phyloP scores from a whole-genome alignment of 2,888 invertebrate genomes.

The Yponomeuta malinellus region DNA sequence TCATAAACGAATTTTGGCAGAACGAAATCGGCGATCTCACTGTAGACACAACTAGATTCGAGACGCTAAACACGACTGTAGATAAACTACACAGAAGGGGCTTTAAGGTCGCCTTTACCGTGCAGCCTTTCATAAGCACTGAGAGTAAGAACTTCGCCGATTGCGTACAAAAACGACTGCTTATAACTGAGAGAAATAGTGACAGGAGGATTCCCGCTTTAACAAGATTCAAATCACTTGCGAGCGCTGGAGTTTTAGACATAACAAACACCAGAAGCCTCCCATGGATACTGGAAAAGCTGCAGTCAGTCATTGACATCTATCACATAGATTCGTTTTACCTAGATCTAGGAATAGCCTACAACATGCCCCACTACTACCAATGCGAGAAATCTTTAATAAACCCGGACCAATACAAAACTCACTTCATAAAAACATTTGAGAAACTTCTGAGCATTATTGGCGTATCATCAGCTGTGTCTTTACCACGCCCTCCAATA shows the following conservation, averaged over 20 bases:
- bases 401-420: conserved; percentile 90
- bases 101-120: conserved; percentile 90
- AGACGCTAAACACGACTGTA: conserved; percentile 84
- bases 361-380: conserved; percentile 91
- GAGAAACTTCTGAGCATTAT: conserved; percentile 80
- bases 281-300: conserved; percentile 85
- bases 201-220: conserved; percentile 88
- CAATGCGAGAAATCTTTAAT: conserved; percentile 82
- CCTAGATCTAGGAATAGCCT: conserved; percentile 87
- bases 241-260: conserved; percentile 90
- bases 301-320: conserved; percentile 81
- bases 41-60: conserved; percentile 86
- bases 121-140: conserved; percentile 93
- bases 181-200: conserved; percentile 87
- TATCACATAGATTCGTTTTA: conserved; percentile 91
- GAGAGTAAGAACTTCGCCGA: conserved; percentile 89
- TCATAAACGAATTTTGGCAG: conserved; percentile 90
- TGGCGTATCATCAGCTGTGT: conserved; percentile 89
- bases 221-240: conserved; percentile 86
- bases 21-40: conserved; percentile 89
- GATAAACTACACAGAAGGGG: conserved; percentile 88
- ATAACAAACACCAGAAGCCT: conserved; percentile 88
- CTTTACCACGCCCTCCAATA: conserved; percentile 87
- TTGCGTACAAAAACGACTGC: conserved; percentile 82
- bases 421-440: conserved; percentile 80